Evolutionary conservation across 2,888 invertebrate species (phyloP).

Genomic region (Druceiella hillmani): DNA sequence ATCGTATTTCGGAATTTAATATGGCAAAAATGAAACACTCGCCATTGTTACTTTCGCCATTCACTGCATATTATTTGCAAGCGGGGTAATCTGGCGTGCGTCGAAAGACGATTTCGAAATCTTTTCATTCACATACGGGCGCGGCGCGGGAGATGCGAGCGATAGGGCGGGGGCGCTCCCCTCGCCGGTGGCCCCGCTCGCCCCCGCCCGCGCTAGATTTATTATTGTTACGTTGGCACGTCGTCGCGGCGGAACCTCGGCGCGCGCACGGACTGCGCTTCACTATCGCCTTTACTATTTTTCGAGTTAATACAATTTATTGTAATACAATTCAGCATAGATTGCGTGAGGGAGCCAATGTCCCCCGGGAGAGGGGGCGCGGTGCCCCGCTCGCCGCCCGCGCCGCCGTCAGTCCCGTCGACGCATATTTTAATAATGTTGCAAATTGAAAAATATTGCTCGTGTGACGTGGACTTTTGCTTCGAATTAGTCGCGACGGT

Average conservation of each 20-base stretch:
- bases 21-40: too few relatives aligned
- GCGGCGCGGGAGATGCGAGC: conserved; percentile 34
- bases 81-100: too few relatives aligned
- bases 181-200: conserved; percentile 23
- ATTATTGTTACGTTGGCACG: conserved; percentile 20
- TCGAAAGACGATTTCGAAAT: too few relatives aligned
- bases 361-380: conserved; percentile 42
- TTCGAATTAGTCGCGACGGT: too few relatives aligned
- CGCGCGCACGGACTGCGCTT: conserved; percentile 53
- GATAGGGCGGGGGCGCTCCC: conserved; percentile 33
- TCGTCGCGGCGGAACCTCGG: conserved; percentile 37
- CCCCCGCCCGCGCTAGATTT: background rate
- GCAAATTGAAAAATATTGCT: too few relatives aligned
- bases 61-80: too few relatives aligned
- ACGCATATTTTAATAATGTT: too few relatives aligned
- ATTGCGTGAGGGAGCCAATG: conserved; percentile 50
- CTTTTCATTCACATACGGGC: too few relatives aligned
- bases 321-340: conserved; percentile 55
- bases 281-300: conserved; percentile 52
- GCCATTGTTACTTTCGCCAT: too few relatives aligned
- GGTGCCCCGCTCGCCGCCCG: conserved; percentile 43
- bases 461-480: too few relatives aligned
- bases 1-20: too few relatives aligned
- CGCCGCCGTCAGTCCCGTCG: too few relatives aligned
- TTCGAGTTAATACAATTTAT: conserved; percentile 55